These are phyloP conservation scores for Erinaceus europaeus DNA, from an alignment of 2,113 vertebrate species.

Conservation along the genomic window DNA sequence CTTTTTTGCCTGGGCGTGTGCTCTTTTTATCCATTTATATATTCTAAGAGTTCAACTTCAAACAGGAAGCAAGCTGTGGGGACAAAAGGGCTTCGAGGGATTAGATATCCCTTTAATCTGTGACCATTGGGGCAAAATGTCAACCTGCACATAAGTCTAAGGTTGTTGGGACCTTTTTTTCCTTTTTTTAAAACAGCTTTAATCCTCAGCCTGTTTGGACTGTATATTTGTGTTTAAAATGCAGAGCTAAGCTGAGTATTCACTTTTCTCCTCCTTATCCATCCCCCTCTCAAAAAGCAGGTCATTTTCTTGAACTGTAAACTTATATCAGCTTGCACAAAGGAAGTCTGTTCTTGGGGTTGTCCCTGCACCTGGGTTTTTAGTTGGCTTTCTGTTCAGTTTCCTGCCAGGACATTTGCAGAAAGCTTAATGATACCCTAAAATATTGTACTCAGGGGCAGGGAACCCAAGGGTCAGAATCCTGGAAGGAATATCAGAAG, in stretches of 20 bases:
- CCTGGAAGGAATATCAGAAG: not conserved
- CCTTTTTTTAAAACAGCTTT: too few species aligned
- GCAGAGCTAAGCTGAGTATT: conserved; percentile 37
- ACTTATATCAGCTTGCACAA: conserved; percentile 53
- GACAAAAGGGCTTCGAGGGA: conserved; percentile 52
- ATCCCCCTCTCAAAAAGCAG: conserved; percentile 36
- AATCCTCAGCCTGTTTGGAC: conserved; percentile 50
- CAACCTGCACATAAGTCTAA: conserved; percentile 30
- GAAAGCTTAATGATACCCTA: conserved; percentile 34
- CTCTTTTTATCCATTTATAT: conserved; percentile 55
- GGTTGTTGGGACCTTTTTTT: conserved; percentile 38
- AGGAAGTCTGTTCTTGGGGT: conserved; percentile 58
- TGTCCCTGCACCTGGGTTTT: conserved; percentile 41
- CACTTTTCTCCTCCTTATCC: not conserved
- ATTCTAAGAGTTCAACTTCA: conserved; percentile 38
- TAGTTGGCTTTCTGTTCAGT: conserved; percentile 28
- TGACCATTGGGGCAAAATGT: conserved; percentile 31
- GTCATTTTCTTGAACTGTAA: conserved; percentile 64
- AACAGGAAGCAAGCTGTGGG: conserved; percentile 27
- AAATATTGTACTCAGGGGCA: not conserved
- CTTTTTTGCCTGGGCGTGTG: conserved; percentile 55
- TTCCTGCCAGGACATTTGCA: conserved; percentile 17
- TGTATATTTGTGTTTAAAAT: conserved; percentile 63
- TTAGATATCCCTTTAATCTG: conserved; percentile 34
- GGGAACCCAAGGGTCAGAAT: not conserved